Base-by-base conservation (phyloP, 2,888 invertebrate genomes). In the Morpho helenor region DNA sequence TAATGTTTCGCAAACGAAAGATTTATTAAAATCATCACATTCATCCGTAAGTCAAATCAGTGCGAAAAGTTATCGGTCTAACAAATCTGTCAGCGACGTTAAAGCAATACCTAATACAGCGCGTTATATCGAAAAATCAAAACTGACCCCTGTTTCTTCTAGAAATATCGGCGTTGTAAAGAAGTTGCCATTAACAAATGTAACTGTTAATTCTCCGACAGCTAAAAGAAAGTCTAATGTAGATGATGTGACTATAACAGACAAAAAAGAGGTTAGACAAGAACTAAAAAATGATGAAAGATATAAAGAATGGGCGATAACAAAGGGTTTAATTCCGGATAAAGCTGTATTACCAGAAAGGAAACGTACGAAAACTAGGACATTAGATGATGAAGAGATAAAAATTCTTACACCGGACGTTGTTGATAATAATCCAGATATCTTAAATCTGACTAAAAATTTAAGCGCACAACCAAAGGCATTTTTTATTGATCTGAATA, bases 301-400 rank as follows among this genome's bases (percentile, higher is more conserved):
- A 41, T 67, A 31, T 5, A 44, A 53, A 51, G 10, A 44, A 45
- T 40, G 10, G 22, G n/a, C 42, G 6, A 10, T 8, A 5, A 51
- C 42, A 43, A 41, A 51, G 50, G 41, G 5, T 31, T 31, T 31
- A 31, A 31, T 31, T 31, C 31, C 3, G 31, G 5, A 31, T 31
- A 31, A 31, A 31, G 56, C 59, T 8, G 57, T 51, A 2, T 52
- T 56, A 52, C 64, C 62, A 48, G 73, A 71, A 51, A 75, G 88
- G 52, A 76, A 80, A 49, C 68, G 89, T 2, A 76, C 82, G 2
- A 84, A 86, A 67, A 84, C 93, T 0, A 79, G 89, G 52, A 91
- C 91, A 0, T 67, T 91, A 39, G 74, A 81, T n/a, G 86, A 87
- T 8, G 71, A 77, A 59, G 91, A 91, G 75, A 83, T 87, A 0